These are phyloP conservation scores for Cephalopterus ornatus DNA, from an alignment of 2,113 vertebrate species.

Conservation along the genomic window DNA sequence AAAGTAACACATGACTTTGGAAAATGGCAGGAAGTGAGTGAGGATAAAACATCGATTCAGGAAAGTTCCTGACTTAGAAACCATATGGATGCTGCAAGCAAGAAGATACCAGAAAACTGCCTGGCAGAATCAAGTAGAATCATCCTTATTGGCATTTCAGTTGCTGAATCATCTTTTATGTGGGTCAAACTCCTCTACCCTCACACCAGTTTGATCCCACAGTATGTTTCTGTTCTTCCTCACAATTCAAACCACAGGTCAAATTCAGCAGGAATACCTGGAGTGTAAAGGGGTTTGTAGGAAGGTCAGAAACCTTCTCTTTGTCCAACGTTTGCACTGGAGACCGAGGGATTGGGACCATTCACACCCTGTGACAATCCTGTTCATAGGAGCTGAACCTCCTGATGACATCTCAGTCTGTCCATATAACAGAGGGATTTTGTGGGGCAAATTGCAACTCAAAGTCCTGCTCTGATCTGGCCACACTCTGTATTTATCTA, in stretches of 20 bases:
- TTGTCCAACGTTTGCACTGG: fast-evolving
- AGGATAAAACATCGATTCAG: neutral
- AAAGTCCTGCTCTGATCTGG: neutral
- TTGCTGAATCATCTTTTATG: neutral
- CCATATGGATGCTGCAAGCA: neutral
- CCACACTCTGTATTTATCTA: neutral
- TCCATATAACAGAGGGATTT: neutral
- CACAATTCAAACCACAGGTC: fast-evolving
- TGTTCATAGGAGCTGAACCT: neutral
- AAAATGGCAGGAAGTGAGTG: neutral
- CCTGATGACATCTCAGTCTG: neutral
- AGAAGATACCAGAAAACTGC: neutral
- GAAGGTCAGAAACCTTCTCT: neutral
- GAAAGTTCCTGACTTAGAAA: neutral
- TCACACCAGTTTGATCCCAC: neutral
- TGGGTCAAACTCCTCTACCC: neutral
- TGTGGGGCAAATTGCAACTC: neutral
- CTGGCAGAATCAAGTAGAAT: neutral
- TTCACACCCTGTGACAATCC: neutral
- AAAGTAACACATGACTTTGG: neutral
- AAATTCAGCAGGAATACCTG: neutral
- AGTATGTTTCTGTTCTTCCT: neutral
- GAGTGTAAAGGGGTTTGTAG: neutral
- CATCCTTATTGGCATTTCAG: neutral
- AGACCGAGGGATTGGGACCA: neutral